Conservation (phyloP, 2,797 vertebrate species). For the Otolemur crassicaudatus region DNA sequence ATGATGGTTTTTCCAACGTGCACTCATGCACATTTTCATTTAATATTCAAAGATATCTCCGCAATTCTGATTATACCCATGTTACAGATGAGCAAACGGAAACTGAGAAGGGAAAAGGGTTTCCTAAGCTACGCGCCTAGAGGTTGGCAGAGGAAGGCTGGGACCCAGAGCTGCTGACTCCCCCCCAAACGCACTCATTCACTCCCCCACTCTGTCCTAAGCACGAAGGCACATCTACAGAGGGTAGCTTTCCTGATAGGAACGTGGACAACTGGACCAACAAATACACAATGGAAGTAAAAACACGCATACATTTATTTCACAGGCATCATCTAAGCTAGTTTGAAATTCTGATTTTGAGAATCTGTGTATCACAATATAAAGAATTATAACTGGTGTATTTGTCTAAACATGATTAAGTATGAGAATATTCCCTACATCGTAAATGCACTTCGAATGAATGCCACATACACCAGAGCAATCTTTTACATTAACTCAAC, state of each 20-base stretch:
- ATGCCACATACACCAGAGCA: not conserved
- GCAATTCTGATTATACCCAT: not conserved
- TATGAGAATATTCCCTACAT: not conserved
- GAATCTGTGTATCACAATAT: not conserved
- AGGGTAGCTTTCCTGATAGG: not conserved
- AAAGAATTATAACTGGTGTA: not conserved
- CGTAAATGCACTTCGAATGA: not conserved
- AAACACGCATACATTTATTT: not conserved
- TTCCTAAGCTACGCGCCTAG: not conserved
- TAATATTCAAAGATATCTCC: not conserved
- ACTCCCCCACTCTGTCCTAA: not conserved
- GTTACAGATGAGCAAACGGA: not conserved
- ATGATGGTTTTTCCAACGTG: not conserved
- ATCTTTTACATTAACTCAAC: not conserved
- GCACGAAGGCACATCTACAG: not conserved
- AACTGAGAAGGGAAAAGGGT: not conserved
- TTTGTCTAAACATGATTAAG: not conserved
- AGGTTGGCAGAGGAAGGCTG: not conserved
- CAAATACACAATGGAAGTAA: not conserved
- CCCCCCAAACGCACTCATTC: not conserved
- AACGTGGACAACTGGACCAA: not conserved
- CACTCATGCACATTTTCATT: not conserved
- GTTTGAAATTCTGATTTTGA: slow-evolving; percentile 30
- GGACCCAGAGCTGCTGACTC: not conserved
- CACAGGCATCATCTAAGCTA: not conserved